Evolutionary conservation across 2,113 vertebrate species (phyloP), one percentile per base, ranked within the genome.

Genomic region (Eudorcas thomsonii): DNA sequence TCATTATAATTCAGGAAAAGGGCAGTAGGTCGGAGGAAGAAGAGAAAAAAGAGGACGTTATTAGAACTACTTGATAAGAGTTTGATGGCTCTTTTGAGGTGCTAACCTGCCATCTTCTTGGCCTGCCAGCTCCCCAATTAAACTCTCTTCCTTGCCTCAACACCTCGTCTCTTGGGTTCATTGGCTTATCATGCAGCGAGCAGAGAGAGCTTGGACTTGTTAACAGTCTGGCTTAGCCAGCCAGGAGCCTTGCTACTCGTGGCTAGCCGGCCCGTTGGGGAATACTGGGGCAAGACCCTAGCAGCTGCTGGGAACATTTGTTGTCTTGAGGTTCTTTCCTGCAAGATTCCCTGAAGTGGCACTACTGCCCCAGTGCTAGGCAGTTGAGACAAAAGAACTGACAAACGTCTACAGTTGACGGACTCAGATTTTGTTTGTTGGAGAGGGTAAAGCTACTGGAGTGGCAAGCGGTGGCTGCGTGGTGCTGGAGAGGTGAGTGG

Each of bases 401-500:
- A 23, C n/a, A 74, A 74, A 74, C n/a, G 13, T 39, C 10, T 39
- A 71, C 19, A 74, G 67, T 6, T 74, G 67, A 39, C 0, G 2
- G 19, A 2, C n/a, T 74, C 67, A 23, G 5, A 74, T 74, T 74
- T 39, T 74, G n/a, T 71, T 23, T 23, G 19, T 74, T 23, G 19
- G 19, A 71, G 64, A 71, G 19, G 64, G n/a, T 39, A 71, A 71
- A 39, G 10, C 67, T 71, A 71, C n/a, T 39, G n/a, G n/a, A 23
- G 67, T 0, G 0, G n/a, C 0, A 6, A 74, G 67, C 0, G 0
- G 67, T 23, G n/a, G 67, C 67, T 74, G n/a, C 0, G 0, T 13
- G n/a, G 19, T 3, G 2, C n/a, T 39, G n/a, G 67, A 39, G 19
- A 3, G 11, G 67, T 0, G n/a, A 74, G 67, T 2, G n/a, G 67